Conservation (phyloP, 2,888 invertebrate species). For the Parelbella ahira region DNA sequence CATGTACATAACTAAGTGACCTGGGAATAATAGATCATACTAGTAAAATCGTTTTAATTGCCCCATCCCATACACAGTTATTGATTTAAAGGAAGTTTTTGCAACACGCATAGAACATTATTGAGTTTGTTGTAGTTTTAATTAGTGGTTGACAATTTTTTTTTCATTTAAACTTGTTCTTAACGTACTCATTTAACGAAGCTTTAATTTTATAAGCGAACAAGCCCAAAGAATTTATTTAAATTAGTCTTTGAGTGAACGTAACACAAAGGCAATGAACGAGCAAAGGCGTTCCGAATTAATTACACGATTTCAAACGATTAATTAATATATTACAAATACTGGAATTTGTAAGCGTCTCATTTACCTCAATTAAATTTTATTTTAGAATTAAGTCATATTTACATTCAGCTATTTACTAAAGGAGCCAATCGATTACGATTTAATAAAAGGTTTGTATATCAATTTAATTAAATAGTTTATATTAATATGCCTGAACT, state of each 20-base stretch:
- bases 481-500: no score
- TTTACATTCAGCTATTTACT: no score
- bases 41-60: not conserved
- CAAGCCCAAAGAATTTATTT: conserved; percentile 7
- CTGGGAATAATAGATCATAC: no score
- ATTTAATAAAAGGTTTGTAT: no score
- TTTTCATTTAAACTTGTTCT: conserved; percentile 13
- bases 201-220: conserved; percentile 1
- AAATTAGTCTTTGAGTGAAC: conserved; percentile 9
- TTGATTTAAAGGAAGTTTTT: conserved; percentile 15
- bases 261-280: conserved; percentile 2
- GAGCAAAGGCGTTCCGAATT: conserved; percentile 9
- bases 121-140: conserved; percentile 10
- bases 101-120: not conserved
- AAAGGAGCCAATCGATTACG: no score
- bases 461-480: no score
- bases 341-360: conserved; percentile 10
- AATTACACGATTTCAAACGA: conserved; percentile 9
- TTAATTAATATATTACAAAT: conserved; percentile 17
- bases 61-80: conserved; percentile 3
- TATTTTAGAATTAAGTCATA: no score
- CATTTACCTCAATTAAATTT: no score
- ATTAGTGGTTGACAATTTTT: conserved; percentile 12
- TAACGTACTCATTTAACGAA: not conserved
- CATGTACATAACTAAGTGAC: no score